phyloP scores from a whole-genome alignment of 2,797 vertebrate genomes.

The Todus mexicanus region DNA sequence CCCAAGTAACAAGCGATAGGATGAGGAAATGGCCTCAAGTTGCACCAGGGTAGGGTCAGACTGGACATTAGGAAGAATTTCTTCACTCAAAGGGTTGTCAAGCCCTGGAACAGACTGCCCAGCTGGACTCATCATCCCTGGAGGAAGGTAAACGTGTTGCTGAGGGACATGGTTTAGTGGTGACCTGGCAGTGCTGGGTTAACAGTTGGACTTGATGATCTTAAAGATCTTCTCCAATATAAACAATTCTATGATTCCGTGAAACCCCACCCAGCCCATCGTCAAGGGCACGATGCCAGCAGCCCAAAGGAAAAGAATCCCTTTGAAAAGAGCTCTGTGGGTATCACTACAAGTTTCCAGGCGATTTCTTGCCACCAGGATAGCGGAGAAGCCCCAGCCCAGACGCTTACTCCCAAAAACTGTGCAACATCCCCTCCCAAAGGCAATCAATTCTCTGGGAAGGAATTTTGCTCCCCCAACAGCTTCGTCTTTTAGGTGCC shows the following conservation, averaged over 20 bases:
- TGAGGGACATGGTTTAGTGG: neutral
- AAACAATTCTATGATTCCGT: neutral
- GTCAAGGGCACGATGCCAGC: fast-evolving
- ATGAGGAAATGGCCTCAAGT: neutral
- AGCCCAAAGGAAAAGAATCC: neutral
- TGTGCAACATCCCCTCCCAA: fast-evolving
- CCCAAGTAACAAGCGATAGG: neutral
- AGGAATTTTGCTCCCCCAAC: neutral
- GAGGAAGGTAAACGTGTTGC: neutral
- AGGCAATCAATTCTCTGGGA: neutral
- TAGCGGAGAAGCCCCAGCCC: neutral
- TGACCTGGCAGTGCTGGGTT: neutral
- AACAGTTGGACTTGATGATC: neutral
- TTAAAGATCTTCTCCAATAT: neutral
- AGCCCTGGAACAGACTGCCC: neutral
- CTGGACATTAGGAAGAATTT: neutral
- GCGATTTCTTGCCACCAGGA: neutral
- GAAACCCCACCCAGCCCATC: neutral
- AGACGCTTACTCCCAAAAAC: neutral
- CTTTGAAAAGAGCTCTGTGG: neutral
- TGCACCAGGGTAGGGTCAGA: neutral
- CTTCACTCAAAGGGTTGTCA: neutral
- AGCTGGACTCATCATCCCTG: neutral
- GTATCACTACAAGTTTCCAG: neutral
- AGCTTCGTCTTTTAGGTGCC: neutral